phyloP scores from a whole-genome alignment of 2,113 vertebrate species.

The Pongo pygmaeus region DNA sequence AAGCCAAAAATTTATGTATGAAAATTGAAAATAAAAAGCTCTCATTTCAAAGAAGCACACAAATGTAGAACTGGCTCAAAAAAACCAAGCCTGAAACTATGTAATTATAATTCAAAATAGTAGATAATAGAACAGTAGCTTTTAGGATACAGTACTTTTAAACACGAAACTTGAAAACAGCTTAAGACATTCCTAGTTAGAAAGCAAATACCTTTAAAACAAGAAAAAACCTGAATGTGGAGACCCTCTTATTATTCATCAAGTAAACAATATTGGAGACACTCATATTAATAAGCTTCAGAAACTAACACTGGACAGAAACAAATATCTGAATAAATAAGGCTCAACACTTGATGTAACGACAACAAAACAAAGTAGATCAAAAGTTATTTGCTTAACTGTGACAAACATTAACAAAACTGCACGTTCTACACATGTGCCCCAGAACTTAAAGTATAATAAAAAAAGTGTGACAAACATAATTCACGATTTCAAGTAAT shows the following conservation, averaged over 20 bases:
- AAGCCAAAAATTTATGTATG: neutral
- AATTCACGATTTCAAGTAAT: conserved; percentile 32
- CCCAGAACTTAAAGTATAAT: too few species aligned
- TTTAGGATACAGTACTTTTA: conserved; percentile 21
- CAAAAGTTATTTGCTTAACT: neutral
- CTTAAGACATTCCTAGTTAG: neutral
- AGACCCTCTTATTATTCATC: conserved; percentile 9
- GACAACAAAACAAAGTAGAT: neutral
- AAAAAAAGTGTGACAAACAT: neutral
- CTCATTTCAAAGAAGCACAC: conserved; percentile 24
- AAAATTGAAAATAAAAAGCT: conserved; percentile 52
- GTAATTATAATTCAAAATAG: conserved; percentile 52
- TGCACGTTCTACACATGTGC: too few species aligned
- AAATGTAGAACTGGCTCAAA: conserved; percentile 14
- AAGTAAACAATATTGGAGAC: neutral
- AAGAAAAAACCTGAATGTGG: neutral
- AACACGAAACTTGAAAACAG: neutral
- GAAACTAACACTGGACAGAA: conserved; percentile 8
- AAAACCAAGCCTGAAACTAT: conserved; percentile 12
- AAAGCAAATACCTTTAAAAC: conserved; percentile 21
- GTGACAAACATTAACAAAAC: neutral
- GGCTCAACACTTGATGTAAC: neutral
- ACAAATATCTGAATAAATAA: conserved; percentile 26
- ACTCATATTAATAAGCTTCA: neutral
- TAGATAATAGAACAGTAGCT: conserved; percentile 20